phyloP scores from a whole-genome alignment of 2,797 vertebrate genomes.

The Pipistrellus pygmaeus region DNA sequence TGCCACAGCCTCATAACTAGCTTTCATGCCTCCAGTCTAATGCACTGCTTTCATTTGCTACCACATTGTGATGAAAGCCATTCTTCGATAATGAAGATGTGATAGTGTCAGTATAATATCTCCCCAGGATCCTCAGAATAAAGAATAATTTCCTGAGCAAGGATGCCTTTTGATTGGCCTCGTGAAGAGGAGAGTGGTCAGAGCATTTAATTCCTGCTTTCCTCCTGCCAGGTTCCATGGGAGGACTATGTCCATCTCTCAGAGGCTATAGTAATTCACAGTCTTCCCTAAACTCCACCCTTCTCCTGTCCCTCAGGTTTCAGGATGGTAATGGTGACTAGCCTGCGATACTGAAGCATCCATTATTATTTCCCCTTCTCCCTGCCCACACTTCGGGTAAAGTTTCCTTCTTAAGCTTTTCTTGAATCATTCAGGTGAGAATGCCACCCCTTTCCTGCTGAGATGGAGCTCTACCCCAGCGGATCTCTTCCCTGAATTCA shows the following conservation, averaged over 20 bases:
- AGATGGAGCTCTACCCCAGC: background rate
- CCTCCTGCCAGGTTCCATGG: background rate
- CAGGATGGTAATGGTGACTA: background rate
- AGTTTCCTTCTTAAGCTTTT: background rate
- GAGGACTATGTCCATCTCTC: background rate
- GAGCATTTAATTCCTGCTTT: background rate
- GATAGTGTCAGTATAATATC: background rate
- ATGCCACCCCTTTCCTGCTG: background rate
- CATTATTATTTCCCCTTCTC: background rate
- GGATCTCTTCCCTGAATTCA: background rate
- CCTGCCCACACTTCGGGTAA: background rate
- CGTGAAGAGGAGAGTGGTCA: background rate
- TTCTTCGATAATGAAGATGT: background rate
- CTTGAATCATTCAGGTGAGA: background rate
- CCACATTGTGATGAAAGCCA: background rate
- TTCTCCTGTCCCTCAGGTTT: background rate
- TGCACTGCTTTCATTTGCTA: background rate
- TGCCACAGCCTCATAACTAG: fast-evolving
- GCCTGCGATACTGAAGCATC: background rate
- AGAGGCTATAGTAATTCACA: background rate
- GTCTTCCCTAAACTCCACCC: fast-evolving
- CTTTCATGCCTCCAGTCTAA: background rate
- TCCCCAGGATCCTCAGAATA: background rate
- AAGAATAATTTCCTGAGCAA: background rate
- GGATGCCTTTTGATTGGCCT: background rate